Base-by-base conservation (phyloP, 2,888 invertebrate species). In the Monoplex corrugatus region DNA sequence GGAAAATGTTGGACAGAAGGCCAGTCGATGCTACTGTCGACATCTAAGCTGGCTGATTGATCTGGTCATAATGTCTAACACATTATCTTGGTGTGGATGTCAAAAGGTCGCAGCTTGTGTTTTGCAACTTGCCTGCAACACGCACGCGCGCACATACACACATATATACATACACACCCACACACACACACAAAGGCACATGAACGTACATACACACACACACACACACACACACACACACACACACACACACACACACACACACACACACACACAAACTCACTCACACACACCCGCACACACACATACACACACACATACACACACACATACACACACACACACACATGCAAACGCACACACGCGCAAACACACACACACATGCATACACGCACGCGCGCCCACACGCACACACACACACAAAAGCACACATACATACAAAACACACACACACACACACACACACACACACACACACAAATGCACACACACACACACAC, bases 181-280 rank as follows among this genome's bases (percentile, higher is more conserved):
- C 82, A 43, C 43, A 82, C 82, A 43, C 43, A 82, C 44, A 82
- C 38, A 80, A 32, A 80, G 35, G 38, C 80, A 80, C 0, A 80
- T 38, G 2, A 1, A 35, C 63, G n/a, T n/a, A 63, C 63, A 63
- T n/a, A 63, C 63, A 63, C 63, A 63, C 63, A 63, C 63, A 63
- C 63, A 63, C 63, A 63, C 63, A 63, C 63, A 28, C 63, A 63
- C 63, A 63, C 63, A 63, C 63, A 19, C 63, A n/a, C 63, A 63
- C 63, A n/a, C 63, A 19, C 63, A 19, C 63, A n/a, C 63, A 63
- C 63, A 19, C 63, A n/a, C 63, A 19, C 63, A 19, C 63, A n/a
- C 63, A 19, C 63, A n/a, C 63, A 63, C 23, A 19, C 10, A 63
- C 23, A 63, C 63, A 19, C 63, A 63, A 19, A 63, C 63, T 28